Evolutionary conservation across 2,888 invertebrate genomes (phyloP).

Genomic region (Allolobophora icterica): DNA sequence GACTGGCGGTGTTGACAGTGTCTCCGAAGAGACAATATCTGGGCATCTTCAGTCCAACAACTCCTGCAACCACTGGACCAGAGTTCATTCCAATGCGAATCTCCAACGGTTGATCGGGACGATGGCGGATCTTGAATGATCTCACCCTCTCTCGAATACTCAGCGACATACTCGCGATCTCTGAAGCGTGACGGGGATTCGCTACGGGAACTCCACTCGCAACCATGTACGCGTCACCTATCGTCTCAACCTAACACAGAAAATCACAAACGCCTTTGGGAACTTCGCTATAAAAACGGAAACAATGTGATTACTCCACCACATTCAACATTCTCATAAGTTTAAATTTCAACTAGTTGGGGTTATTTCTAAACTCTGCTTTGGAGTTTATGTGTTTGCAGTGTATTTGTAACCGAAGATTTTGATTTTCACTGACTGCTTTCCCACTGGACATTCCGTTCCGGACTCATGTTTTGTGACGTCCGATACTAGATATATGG

Average conservation of each 20-base stretch:
- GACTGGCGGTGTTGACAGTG: slow-evolving; percentile 41
- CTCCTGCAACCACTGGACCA: slow-evolving; percentile 61
- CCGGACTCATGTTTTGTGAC: too few relatives aligned
- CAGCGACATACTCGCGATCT: slow-evolving; percentile 50
- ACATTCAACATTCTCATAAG: too few relatives aligned
- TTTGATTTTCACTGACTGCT: too few relatives aligned
- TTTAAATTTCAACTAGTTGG: too few relatives aligned
- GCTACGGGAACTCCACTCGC: slow-evolving; percentile 50
- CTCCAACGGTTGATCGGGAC: slow-evolving; percentile 54
- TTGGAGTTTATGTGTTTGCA: too few relatives aligned
- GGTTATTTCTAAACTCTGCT: too few relatives aligned
- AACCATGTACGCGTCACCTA: slow-evolving; percentile 20
- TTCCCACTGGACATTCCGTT: too few relatives aligned
- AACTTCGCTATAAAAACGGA: too few relatives aligned
- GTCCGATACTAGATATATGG: too few relatives aligned
- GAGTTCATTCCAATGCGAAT: slow-evolving; percentile 59
- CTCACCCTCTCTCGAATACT: slow-evolving; percentile 46
- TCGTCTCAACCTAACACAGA: background rate
- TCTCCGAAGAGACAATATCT: slow-evolving; percentile 41
- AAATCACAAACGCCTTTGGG: too few relatives aligned
- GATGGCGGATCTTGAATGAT: slow-evolving; percentile 57
- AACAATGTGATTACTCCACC: too few relatives aligned
- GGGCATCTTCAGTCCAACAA: slow-evolving; percentile 42
- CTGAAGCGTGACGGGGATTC: slow-evolving; percentile 46
- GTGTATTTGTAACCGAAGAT: too few relatives aligned